Evolutionary conservation across 2,113 vertebrate genomes (phyloP).

Genomic region (Platichthys flesus): DNA sequence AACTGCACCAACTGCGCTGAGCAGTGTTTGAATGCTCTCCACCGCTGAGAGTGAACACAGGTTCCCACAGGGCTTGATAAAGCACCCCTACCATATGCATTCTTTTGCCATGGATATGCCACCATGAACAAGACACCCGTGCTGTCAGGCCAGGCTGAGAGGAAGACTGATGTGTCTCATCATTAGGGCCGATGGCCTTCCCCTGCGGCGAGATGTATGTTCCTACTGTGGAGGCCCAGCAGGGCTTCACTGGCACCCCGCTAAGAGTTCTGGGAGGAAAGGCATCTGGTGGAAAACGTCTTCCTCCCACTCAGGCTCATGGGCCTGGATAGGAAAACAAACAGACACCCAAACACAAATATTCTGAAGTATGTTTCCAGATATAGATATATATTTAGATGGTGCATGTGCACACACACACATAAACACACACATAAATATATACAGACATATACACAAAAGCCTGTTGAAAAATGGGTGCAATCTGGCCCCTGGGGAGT

Average conservation of each 20-base stretch:
- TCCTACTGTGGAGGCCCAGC: conserved; percentile 70
- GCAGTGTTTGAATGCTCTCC: conserved; percentile 63
- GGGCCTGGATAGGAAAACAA: conserved; percentile 22
- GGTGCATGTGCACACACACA: not conserved
- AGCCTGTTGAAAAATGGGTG: conserved; percentile 64
- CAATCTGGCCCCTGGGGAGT: conserved; percentile 54
- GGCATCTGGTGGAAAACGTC: conserved; percentile 73
- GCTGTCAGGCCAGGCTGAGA: conserved; percentile 69
- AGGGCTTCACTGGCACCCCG: conserved; percentile 73
- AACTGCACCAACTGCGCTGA: conserved; percentile 66
- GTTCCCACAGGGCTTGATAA: conserved; percentile 78
- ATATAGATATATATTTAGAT: conserved; percentile 20
- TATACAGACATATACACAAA: conserved; percentile 54
- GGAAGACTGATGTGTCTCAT: conserved; percentile 75
- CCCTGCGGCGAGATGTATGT: conserved; percentile 70
- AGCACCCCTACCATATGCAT: conserved; percentile 73
- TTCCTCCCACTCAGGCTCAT: conserved; percentile 41
- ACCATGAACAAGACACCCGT: conserved; percentile 74
- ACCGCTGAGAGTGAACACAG: conserved; percentile 73
- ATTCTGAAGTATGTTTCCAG: conserved; percentile 17
- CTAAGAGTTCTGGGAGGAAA: conserved; percentile 79
- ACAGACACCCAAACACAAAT: conserved; percentile 15
- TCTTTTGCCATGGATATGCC: conserved; percentile 71
- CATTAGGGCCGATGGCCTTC: conserved; percentile 60
- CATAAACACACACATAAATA: conserved; percentile 21